Evolutionary conservation across 2,888 invertebrate species (phyloP).

Genomic region (Diploptera punctata): DNA sequence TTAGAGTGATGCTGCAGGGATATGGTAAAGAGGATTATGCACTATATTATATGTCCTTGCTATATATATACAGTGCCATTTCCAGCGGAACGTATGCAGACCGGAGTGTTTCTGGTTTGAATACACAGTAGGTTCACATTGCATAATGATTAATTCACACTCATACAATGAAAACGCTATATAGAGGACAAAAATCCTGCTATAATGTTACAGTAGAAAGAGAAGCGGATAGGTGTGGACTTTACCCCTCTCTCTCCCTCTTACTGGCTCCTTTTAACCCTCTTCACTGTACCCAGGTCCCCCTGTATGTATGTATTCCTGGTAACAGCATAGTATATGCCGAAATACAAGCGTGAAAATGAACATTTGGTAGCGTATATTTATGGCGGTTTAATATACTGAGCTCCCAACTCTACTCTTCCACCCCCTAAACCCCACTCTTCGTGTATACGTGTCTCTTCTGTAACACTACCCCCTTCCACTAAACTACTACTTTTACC

Average conservation of each 20-base stretch:
- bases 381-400: constrained; percentile 42
- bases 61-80: constrained; percentile 5
- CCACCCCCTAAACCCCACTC: constrained; percentile 6
- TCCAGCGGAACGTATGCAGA: constrained; percentile 17
- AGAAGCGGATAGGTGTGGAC: background rate
- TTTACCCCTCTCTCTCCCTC: constrained; percentile 2
- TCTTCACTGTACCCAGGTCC: background rate
- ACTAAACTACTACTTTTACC: background rate
- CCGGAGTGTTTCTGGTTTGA: constrained; percentile 14
- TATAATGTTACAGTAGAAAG: constrained; percentile 15
- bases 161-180: constrained; percentile 16
- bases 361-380: constrained; percentile 39
- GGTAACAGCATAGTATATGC: constrained; percentile 9
- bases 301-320: constrained; percentile 6
- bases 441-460: constrained; percentile 11
- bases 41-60: background rate
- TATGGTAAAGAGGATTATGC: constrained; percentile 20
- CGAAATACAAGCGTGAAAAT: constrained; percentile 27
- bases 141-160: constrained; percentile 28
- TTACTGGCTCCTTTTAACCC: constrained; percentile 5
- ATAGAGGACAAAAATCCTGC: constrained; percentile 24
- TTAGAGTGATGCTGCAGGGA: background rate
- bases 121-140: constrained; percentile 17
- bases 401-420: constrained; percentile 20
- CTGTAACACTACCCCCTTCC: background rate